phyloP scores from a whole-genome alignment of 1,140 invertebrate species.

The Solen grandis region DNA sequence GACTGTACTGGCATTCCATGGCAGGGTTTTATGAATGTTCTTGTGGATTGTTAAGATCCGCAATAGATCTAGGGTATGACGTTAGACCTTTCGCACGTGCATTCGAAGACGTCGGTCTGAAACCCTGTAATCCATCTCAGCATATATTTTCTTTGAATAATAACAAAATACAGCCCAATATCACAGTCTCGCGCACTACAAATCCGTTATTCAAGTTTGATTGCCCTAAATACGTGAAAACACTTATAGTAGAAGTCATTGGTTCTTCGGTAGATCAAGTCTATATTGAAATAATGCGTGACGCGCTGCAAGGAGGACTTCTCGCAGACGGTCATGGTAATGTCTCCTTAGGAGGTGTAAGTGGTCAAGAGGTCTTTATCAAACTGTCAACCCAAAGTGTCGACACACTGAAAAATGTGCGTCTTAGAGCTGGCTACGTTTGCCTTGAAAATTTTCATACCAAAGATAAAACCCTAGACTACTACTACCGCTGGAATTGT shows the following conservation, averaged over 20 bases:
- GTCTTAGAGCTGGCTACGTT: no score
- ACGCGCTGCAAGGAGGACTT: no score
- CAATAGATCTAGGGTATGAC: conserved; percentile 56
- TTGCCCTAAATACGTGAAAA: conserved; percentile 31
- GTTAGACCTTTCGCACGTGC: conserved; percentile 33
- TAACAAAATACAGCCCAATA: conserved; percentile 16
- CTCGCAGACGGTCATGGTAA: no score
- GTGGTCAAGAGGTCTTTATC: no score
- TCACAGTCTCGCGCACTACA: conserved; percentile 2
- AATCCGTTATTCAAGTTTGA: conserved; percentile 36
- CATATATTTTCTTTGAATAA: conserved; percentile 39
- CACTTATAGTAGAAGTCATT: conserved; percentile 6
- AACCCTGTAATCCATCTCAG: conserved; percentile 47
- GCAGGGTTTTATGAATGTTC: conserved; percentile 50
- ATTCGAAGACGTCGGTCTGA: conserved; percentile 57
- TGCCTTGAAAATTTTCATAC: no score
- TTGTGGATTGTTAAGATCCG: conserved; percentile 63
- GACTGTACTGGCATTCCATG: conserved; percentile 63
- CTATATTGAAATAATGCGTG: no score
- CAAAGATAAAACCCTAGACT: no score
- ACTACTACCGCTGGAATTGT: no score
- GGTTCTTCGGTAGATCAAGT: no score
- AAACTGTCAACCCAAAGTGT: no score
- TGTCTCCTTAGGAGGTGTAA: no score
- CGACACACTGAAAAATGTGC: no score